These are phyloP conservation scores for Vimba vimba DNA, from an alignment of 2,113 vertebrate species.

Conservation along the genomic window DNA sequence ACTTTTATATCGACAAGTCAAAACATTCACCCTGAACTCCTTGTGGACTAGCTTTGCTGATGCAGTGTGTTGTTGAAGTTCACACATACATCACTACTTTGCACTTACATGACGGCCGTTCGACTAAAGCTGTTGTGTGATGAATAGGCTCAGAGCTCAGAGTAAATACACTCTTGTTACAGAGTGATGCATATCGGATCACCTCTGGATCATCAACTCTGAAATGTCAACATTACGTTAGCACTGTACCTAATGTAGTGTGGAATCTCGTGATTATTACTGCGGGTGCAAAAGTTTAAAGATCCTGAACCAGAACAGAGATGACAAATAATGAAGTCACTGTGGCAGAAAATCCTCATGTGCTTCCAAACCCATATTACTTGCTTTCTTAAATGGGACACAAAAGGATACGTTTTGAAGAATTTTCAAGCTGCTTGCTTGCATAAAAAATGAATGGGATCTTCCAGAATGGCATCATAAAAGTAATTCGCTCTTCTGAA, in stretches of 20 bases:
- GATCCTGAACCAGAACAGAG: slow-evolving; percentile 1
- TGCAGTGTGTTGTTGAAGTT: slow-evolving; percentile 60
- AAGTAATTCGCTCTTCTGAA: neutral
- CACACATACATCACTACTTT: slow-evolving; percentile 53
- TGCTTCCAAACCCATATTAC: neutral
- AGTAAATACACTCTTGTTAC: slow-evolving; percentile 24
- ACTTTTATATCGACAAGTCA: slow-evolving; percentile 59
- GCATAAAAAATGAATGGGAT: neutral
- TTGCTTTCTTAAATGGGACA: neutral
- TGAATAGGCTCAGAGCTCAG: slow-evolving; percentile 33
- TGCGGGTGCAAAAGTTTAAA: slow-evolving; percentile 24
- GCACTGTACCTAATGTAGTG: slow-evolving; percentile 8
- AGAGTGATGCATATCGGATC: slow-evolving; percentile 17
- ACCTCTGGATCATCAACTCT: slow-evolving; percentile 21
- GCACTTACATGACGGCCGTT: slow-evolving; percentile 22
- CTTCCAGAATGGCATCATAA: neutral
- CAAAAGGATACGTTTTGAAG: neutral
- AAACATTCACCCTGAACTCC: slow-evolving; percentile 72
- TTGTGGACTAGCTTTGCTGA: slow-evolving; percentile 61
- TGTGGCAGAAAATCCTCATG: neutral
- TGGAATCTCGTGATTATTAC: slow-evolving; percentile 7
- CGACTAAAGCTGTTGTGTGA: slow-evolving; percentile 45
- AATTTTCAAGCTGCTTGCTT: neutral
- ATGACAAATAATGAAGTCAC: neutral
- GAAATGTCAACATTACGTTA: slow-evolving; percentile 14